A percentile compares a stretch with the other conserved stretches of the same genome.
These are phyloP conservation scores for Cecidostiba fungosa DNA, from an alignment of 2,888 invertebrate genomes.

Conservation along the genomic window DNA sequence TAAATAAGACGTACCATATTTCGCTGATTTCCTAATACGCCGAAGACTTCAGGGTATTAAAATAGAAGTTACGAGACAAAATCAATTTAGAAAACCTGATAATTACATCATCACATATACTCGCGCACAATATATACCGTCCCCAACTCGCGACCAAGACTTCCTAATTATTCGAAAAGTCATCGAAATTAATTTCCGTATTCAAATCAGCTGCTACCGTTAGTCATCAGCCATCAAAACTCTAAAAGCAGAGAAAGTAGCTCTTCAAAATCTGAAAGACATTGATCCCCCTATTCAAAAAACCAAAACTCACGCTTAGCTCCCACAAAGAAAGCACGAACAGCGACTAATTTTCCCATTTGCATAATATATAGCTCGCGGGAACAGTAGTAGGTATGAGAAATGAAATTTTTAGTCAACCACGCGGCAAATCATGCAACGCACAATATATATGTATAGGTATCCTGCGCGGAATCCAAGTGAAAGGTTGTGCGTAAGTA, in stretches of 20 bases:
- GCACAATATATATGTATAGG: too few species aligned
- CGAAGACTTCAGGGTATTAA: neutral
- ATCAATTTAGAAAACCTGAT: neutral
- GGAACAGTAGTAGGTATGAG: too few species aligned
- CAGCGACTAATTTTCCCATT: neutral
- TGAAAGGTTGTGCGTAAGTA: constrained; percentile 25
- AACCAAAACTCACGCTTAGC: neutral
- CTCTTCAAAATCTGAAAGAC: neutral
- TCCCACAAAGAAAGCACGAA: neutral
- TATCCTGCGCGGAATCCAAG: constrained; percentile 1
- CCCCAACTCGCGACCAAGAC: neutral
- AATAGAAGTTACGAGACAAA: neutral
- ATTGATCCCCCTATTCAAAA: neutral
- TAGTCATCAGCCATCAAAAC: neutral
- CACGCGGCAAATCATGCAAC: constrained; percentile 3
- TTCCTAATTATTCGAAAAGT: constrained; percentile 4
- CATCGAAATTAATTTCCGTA: neutral
- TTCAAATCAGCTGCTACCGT: neutral
- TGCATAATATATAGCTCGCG: neutral
- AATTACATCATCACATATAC: neutral
- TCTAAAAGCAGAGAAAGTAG: neutral
- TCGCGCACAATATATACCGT: neutral
- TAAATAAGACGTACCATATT: neutral
- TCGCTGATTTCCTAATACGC: neutral
- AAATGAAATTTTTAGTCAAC: too few species aligned